These are phyloP conservation scores for Amphipyra tragopoginis DNA, from an alignment of 2,888 invertebrate genomes.

Conservation along the genomic window DNA sequence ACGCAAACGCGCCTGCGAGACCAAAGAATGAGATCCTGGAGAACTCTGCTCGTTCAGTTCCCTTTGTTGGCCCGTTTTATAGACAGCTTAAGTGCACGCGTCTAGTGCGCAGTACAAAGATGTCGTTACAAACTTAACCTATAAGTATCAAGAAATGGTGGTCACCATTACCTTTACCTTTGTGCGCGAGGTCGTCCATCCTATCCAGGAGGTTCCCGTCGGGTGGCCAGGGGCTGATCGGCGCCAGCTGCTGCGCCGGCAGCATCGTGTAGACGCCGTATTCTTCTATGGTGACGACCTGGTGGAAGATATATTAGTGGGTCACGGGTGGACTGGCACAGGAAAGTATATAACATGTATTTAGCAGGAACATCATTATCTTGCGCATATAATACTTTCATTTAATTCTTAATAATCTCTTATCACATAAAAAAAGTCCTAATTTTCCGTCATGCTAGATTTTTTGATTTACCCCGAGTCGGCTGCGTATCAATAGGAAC, in stretches of 20 bases:
- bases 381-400: too few species aligned
- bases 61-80: too few species aligned
- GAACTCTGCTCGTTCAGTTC: too few species aligned
- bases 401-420: too few species aligned
- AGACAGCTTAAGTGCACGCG: background rate
- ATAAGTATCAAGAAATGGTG: constrained; percentile 66
- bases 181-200: constrained; percentile 96
- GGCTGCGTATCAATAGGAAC: too few species aligned
- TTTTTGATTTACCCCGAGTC: too few species aligned
- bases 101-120: constrained; percentile 7
- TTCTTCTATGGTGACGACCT: constrained; percentile 87
- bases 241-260: constrained; percentile 95
- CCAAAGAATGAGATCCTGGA: too few species aligned
- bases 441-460: too few species aligned
- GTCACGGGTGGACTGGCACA: constrained; percentile 9
- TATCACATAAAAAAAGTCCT: too few species aligned
- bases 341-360: background rate
- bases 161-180: constrained; percentile 93
- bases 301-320: constrained; percentile 30
- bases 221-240: constrained; percentile 95
- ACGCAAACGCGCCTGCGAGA: too few species aligned
- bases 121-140: constrained; percentile 6
- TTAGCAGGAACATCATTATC: too few species aligned
- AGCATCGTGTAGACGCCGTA: constrained; percentile 92
- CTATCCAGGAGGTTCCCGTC: constrained; percentile 94